Base-by-base conservation (phyloP, 92 coral and sea anemone species). In the Paramuricea clavata region DNA sequence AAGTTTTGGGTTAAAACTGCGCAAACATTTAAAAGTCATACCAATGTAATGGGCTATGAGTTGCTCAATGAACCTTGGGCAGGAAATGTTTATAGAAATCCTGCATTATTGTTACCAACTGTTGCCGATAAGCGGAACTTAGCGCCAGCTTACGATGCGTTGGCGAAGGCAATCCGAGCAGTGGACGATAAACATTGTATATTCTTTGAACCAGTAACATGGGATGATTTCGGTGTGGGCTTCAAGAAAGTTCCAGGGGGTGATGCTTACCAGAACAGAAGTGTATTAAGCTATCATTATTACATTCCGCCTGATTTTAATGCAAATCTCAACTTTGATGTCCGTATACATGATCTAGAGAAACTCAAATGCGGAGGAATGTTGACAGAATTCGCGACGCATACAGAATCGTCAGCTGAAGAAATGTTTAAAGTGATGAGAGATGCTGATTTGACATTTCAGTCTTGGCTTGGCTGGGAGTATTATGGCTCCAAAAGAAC, bases 61-160 rank as follows among this genome's bases (percentile, higher is more conserved):
- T 91, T 96, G 47, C 94, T 96, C 34, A 96, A 96, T 78, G 99
- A 96, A 42, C 99, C 98, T 27, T 94, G 99, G 99, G 93, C 98
- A 0, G 98, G 99, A 1, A 93, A 96, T 57, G 87, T 96, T 43
- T 96, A 96, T 67, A 91, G 93, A 1, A 87, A 96, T 81, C 99
- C 99, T 6, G 56, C 85, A 15, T 88, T 96, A 2, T 56, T 96
- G 84, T 68, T 96, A 23, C 99, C 99, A 15, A 94, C 87, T 13
- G 78, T 91, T 1, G 98, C 99, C 5, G 99, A 96, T 54, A 88
- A 78, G 44, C 61, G 41, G 89, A 96, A 94, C 82, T 59, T 96
- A 41, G 97, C 90, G n/a, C 99, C 98, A 11, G 99, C 93, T 17
- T 96, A 96, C 77, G 97, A 96, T 49, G 95, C 92, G 2, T 28